Percentiles rank a stretch among this genome's conserved stretches.
Evolutionary conservation across 37 sponge, comb jelly and placozoan species (phyloP).

Genomic region (Axinella damicornis): DNA sequence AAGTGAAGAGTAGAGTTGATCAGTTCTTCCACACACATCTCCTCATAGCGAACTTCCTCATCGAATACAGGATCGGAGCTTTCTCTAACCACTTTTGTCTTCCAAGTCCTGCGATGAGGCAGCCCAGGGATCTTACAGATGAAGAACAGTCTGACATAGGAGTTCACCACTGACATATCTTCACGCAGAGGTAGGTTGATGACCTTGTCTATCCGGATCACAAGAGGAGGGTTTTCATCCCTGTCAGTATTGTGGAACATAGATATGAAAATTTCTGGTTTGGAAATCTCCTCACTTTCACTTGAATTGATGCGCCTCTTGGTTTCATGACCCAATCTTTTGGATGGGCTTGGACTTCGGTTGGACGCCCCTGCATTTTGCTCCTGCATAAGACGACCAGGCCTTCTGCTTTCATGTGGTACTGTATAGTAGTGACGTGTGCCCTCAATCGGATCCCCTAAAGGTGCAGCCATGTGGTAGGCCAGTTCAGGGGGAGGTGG

Average conservation of each 20-base stretch:
- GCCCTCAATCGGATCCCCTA: background rate
- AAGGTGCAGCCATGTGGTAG: conserved; percentile 21
- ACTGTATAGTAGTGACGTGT: conserved; percentile 12
- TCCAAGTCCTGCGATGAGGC: conserved; percentile 49
- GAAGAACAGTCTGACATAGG: conserved; percentile 64
- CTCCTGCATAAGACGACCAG: too few relatives aligned
- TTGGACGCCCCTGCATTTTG: too few relatives aligned
- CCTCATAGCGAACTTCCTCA: conserved; percentile 45
- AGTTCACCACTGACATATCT: conserved; percentile 53
- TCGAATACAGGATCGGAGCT: conserved; percentile 40
- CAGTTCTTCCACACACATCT: conserved; percentile 56
- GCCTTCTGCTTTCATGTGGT: background rate
- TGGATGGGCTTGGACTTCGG: too few relatives aligned
- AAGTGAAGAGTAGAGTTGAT: conserved; percentile 62
- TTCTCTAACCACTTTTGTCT: conserved; percentile 6
- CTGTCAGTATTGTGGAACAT: conserved; percentile 21
- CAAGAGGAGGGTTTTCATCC: background rate
- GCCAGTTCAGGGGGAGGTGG: conserved; percentile 18
- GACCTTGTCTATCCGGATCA: conserved; percentile 46
- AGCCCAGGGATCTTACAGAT: conserved; percentile 30
- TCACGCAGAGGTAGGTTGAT: conserved; percentile 33
- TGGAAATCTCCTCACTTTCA: background rate
- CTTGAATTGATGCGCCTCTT: background rate
- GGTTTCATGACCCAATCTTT: too few relatives aligned
- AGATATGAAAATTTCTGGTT: conserved; percentile 37